Evolutionary conservation across 2,113 vertebrate species (phyloP), one percentile per base, ranked within the genome.

Genomic region (Neolamprologus fasciatus): DNA sequence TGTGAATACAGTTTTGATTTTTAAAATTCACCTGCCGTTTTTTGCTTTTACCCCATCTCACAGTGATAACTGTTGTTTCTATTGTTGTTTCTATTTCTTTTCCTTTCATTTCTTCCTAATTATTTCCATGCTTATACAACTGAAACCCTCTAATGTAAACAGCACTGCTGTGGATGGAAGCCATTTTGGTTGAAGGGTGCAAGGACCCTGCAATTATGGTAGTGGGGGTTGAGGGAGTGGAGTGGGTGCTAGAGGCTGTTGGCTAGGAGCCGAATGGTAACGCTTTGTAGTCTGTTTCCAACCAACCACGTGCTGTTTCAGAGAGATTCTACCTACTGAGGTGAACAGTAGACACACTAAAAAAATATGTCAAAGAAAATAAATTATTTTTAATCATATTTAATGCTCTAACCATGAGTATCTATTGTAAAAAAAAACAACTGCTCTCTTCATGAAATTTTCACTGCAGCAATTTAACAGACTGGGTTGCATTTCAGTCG

Each of bases 111-210:
- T 79, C 57, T 82, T 58, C 31, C n/a, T 82, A 6, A 31, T 63
- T 68, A 76, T 17, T 45, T 82, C 83, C 53, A 63, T 73, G 50
- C 82, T 80, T 33, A 82, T 51, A 84, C 66, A 58, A 80, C 51
- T 11, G 54, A 88, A 88, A 40, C 17, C 68, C 37, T 89, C 80
- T 88, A 58, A 53, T 86, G 79, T 76, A 82, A 87, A 81, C 81
- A 63, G 61, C 53, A 68, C 71, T 83, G 33, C 81, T 76, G 89
- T 87, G 84, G 85, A 92, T 82, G 63, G 90, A 88, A 76, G 86
- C 85, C 88, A 86, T 92, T 90, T 92, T 89, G 86, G 91, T 89
- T 90, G 81, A 91, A 93, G 88, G 81, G 71, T 84, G 82, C 85
- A 53, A 58, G 79, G 83, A 78, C 86, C 73, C 82, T 83, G 45